Conservation (phyloP, 2,888 invertebrate species). For the Taphrorychus bicolor region DNA sequence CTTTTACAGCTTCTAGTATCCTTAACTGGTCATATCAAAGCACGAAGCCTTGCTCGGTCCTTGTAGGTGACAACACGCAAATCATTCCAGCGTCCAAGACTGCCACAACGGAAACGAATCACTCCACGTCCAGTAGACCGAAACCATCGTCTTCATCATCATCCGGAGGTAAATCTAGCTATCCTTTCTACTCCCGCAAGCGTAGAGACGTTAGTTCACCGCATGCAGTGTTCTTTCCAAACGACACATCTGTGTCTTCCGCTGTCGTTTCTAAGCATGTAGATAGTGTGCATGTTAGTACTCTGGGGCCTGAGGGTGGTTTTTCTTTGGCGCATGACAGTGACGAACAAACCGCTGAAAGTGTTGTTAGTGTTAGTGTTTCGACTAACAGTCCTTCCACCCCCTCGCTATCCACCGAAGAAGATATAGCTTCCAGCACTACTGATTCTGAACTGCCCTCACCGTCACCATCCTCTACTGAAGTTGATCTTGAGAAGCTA, state of each 20-base stretch:
- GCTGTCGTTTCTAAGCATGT: conserved; percentile 46
- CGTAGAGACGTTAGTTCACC: conserved; percentile 69
- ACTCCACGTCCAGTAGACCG: conserved; percentile 69
- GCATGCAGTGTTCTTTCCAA: conserved; percentile 57
- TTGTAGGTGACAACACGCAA: conserved; percentile 80
- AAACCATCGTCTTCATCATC: conserved; percentile 64
- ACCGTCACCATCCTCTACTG: not conserved
- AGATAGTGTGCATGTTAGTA: conserved; percentile 47
- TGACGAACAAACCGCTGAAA: conserved; percentile 13
- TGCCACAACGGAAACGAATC: conserved; percentile 73
- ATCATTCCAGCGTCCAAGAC: conserved; percentile 71
- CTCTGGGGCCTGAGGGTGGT: conserved; percentile 51
- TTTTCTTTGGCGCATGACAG: conserved; percentile 35
- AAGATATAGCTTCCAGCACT: not conserved
- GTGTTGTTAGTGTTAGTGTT: conserved; percentile 21
- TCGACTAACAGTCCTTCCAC: conserved; percentile 30
- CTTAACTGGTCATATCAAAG: conserved; percentile 87
- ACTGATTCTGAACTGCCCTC: not conserved
- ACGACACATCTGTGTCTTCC: conserved; percentile 20
- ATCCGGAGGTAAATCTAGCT: conserved; percentile 62
- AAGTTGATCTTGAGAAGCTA: conserved; percentile 10
- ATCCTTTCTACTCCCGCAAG: conserved; percentile 66
- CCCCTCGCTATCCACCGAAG: conserved; percentile 2
- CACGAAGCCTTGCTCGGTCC: conserved; percentile 82
- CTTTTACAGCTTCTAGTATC: conserved; percentile 74